Evolutionary conservation across 2,797 vertebrate species (phyloP).

Genomic region (Neosalanx taihuensis): DNA sequence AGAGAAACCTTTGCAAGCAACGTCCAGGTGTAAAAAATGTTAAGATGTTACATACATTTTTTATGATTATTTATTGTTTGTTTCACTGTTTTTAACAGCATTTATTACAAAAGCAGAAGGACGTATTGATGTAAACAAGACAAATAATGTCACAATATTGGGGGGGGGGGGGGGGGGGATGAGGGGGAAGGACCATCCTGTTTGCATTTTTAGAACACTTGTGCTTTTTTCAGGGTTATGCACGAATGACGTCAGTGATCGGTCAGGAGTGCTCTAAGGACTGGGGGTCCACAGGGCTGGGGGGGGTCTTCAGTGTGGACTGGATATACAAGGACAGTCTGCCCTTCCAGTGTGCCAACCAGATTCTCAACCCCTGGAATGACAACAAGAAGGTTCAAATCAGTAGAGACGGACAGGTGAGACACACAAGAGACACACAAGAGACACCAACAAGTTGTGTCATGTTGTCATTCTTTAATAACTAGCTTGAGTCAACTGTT

Average conservation of each 20-base stretch:
- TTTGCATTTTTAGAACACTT: too few relatives aligned
- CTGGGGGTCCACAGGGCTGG: constrained; percentile 82
- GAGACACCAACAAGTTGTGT: background rate
- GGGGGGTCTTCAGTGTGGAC: constrained; percentile 86
- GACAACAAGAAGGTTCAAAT: constrained; percentile 91
- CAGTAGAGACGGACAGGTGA: constrained; percentile 93
- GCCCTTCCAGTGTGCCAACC: constrained; percentile 82
- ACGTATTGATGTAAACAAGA: too few relatives aligned
- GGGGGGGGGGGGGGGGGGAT: too few relatives aligned
- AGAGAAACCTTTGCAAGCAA: too few relatives aligned
- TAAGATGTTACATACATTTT: too few relatives aligned
- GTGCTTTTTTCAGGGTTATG: constrained; percentile 79
- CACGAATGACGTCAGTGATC: constrained; percentile 83
- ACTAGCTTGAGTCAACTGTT: too few relatives aligned
- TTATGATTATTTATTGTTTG: too few relatives aligned
- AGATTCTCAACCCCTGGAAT: constrained; percentile 90
- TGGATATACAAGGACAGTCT: constrained; percentile 87
- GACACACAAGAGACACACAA: background rate
- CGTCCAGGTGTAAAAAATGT: too few relatives aligned
- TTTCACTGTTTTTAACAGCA: too few relatives aligned
- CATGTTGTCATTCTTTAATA: too few relatives aligned
- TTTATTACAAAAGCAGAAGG: too few relatives aligned
- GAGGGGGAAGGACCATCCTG: background rate
- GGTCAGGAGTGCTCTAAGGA: constrained; percentile 81
- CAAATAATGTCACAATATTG: too few relatives aligned